Base-by-base conservation (phyloP, 2,797 vertebrate genomes). In the Poeciliopsis gracilis region DNA sequence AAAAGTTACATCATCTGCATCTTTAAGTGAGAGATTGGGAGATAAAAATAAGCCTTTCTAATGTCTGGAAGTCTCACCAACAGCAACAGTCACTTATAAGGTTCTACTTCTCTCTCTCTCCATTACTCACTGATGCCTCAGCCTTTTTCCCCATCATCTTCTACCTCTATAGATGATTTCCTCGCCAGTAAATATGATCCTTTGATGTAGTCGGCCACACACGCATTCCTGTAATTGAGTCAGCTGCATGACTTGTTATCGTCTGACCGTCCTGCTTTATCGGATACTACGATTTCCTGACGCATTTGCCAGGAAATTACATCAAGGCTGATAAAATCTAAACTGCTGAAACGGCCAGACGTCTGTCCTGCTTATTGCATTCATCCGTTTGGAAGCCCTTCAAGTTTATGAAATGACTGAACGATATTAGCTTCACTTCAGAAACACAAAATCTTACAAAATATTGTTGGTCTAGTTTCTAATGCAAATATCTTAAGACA, bases 1-100 rank as follows among this genome's bases (percentile, higher is more conserved):
- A 51, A 23, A 49, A 23, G 49, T 51, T 8, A 23, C 49, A 23
- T 51, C 9, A n/a, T n/a, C 20, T 51, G 18, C 20, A 51, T 6
- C 49, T 51, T 51, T 51, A 51, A 51, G 49, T 51, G 49, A 23
- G 49, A 51, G 20, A 11, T 57, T 83, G 78, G 82, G 76, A 80
- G 77, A 88, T 67, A 77, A 87, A 81, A 80, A 87, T 78, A 87
- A 81, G 59, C 45, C 71, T 90, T 75, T 80, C 43, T 61, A 49
- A 75, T 87, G 25, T 28, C 75, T 20, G n/a, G 46, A 70, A 81
- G 76, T 81, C 78, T 86, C 55, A 87, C 45, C 46, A 84, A 81
- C 83, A 90, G 78, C 91, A 91, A 94, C 91, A 94, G 92, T 93
- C 83, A 51, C 84, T 86, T 93, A 94, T 87, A 93, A 94, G 94